phyloP scores from a whole-genome alignment of 2,888 invertebrate species.

The Drosophila monieri region DNA sequence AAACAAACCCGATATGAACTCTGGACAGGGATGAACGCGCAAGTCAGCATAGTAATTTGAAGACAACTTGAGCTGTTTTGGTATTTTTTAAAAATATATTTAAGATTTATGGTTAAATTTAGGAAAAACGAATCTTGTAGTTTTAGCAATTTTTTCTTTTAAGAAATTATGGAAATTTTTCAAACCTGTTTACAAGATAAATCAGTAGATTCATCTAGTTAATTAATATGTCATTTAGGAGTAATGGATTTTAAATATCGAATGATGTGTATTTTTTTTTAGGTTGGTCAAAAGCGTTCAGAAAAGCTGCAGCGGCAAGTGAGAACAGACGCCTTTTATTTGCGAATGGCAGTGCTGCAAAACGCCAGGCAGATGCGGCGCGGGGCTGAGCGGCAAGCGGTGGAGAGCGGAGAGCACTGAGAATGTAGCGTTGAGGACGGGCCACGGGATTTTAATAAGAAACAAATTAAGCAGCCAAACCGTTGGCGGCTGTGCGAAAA shows the following conservation, averaged over 20 bases:
- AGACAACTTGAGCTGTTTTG: neutral
- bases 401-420: constrained; percentile 51
- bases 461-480: constrained; percentile 54
- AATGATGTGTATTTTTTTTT: too few species aligned
- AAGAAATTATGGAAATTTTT: too few species aligned
- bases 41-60: neutral
- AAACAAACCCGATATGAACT: constrained; percentile 47
- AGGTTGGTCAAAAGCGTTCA: neutral
- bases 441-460: constrained; percentile 64
- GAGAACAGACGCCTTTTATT: constrained; percentile 27
- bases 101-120: too few species aligned
- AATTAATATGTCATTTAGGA: too few species aligned
- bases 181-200: too few species aligned
- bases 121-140: too few species aligned
- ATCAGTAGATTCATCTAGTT: too few species aligned
- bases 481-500: constrained; percentile 41
- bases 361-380: constrained; percentile 55
- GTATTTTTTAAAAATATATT: neutral
- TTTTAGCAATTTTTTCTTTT: too few species aligned
- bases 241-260: too few species aligned
- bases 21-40: neutral
- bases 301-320: constrained; percentile 11
- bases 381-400: constrained; percentile 55
- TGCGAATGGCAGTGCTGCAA: constrained; percentile 66
- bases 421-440: constrained; percentile 75